Evolutionary conservation across 2,888 invertebrate genomes (phyloP).

Genomic region (Sericinus montela): DNA sequence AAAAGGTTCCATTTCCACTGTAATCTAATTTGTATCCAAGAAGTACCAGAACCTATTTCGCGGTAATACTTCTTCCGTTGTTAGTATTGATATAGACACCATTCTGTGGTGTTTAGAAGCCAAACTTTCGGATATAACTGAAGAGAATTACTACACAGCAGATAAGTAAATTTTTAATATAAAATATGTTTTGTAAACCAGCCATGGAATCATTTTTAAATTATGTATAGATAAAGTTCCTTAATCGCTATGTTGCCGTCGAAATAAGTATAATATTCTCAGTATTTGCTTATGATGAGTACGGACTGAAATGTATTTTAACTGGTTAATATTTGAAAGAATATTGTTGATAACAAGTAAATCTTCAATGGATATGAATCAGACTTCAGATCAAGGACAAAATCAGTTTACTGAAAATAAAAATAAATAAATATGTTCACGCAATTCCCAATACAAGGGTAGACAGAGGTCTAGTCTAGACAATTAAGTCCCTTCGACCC

Average conservation of each 20-base stretch:
- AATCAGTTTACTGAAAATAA: too few relatives aligned
- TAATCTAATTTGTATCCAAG: constrained; percentile 59
- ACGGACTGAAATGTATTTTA: too few relatives aligned
- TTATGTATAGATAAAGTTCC: constrained; percentile 8
- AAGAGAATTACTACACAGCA: constrained; percentile 12
- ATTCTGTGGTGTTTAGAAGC: constrained; percentile 33
- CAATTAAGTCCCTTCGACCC: too few relatives aligned
- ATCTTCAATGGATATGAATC: too few relatives aligned
- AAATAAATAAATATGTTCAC: too few relatives aligned
- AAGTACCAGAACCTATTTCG: constrained; percentile 64
- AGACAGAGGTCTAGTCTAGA: too few relatives aligned
- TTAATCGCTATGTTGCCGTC: constrained; percentile 32
- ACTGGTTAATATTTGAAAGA: too few relatives aligned
- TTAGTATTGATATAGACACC: constrained; percentile 62
- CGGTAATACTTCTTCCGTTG: constrained; percentile 64
- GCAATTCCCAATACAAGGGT: too few relatives aligned
- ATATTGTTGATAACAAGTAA: too few relatives aligned
- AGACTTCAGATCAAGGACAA: too few relatives aligned
- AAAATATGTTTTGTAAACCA: constrained; percentile 21
- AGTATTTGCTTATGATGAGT: constrained; percentile 11
- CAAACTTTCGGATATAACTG: constrained; percentile 23
- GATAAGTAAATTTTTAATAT: constrained; percentile 24
- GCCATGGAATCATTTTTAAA: constrained; percentile 20
- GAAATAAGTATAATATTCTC: constrained; percentile 21
- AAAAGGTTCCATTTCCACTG: constrained; percentile 69